Base-by-base conservation (phyloP, 2,113 vertebrate genomes). In the Heterocephalus glaber region DNA sequence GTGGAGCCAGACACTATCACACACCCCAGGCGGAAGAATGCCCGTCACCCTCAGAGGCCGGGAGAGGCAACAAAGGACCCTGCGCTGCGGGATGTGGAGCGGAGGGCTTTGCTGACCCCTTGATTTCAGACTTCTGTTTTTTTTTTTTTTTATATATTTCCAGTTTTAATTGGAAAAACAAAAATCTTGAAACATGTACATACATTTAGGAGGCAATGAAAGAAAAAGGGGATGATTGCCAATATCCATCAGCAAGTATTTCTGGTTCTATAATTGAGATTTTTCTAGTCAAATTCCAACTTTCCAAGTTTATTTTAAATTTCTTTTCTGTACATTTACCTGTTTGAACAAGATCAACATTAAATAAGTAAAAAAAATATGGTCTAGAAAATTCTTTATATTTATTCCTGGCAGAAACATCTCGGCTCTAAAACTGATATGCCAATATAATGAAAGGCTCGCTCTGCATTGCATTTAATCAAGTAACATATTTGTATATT, bases 121-220 rank as follows among this genome's bases (percentile, higher is more conserved):
- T 41, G 72, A 7, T 4, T 74, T 41, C n/a, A 74, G n/a, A n/a
- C n/a, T n/a, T n/a, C n/a, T 16, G 12, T 52, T 12, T 52, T 52
- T 52, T 52, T 52, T 52, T 52, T 52, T 52, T 8, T 52, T 8
- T 52, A 68, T 92, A 89, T 65, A 65, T 90, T 97, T 97, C 96
- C 97, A 98, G 96, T 97, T 97, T 98, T 97, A 98, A 97, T 97
- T 81, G 87, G 49, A 89, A 97, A 97, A 97, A 88, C 92, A 96
- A 96, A 94, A 97, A 94, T 54, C 12, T 90, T 96, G 41, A 95
- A 97, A 96, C 83, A 97, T 56, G 95, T 74, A 98, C 91, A 96
- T 95, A 96, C 93, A 97, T 88, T 93, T 90, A 92, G 84, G 52
- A 88, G 54, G 44, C 88, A 82, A 89, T 82, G 41, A 30, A 93